Evolutionary conservation across 2,888 invertebrate genomes (phyloP).

Genomic region (Ethmia dodecea): DNA sequence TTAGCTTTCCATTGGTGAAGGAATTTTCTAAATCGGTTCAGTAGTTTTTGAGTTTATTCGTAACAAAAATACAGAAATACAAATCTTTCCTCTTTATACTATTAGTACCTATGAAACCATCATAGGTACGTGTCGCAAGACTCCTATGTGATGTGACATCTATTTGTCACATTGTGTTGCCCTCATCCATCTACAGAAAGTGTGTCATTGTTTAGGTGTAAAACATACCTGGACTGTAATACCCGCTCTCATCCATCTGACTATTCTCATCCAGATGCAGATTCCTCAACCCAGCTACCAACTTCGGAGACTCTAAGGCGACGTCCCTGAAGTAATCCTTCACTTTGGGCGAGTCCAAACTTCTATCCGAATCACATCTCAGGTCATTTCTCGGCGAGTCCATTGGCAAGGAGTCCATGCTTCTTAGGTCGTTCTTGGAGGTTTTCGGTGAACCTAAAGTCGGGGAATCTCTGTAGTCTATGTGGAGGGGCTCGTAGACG

Average conservation of each 20-base stretch:
- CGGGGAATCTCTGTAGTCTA: slow-evolving; percentile 66
- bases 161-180: too few relatives aligned
- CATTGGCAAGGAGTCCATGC: slow-evolving; percentile 65
- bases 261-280: slow-evolving; percentile 64
- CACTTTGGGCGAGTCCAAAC: slow-evolving; percentile 63
- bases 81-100: too few relatives aligned
- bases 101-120: too few relatives aligned
- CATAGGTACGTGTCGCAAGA: too few relatives aligned
- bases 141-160: too few relatives aligned
- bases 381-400: slow-evolving; percentile 62
- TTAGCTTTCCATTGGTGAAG: too few relatives aligned
- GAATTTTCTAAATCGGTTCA: too few relatives aligned
- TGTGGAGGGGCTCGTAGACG: slow-evolving; percentile 63
- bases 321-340: slow-evolving; percentile 62
- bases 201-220: neutral
- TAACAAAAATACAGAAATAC: too few relatives aligned
- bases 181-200: too few relatives aligned
- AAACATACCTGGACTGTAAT: slow-evolving; percentile 62
- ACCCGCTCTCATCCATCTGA: slow-evolving; percentile 72
- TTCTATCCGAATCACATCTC: slow-evolving; percentile 61
- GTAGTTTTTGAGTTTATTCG: too few relatives aligned
- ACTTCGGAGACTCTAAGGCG: slow-evolving; percentile 56
- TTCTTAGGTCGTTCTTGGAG: slow-evolving; percentile 56
- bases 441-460: slow-evolving; percentile 61
- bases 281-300: slow-evolving; percentile 61